phyloP scores from a whole-genome alignment of 2,113 vertebrate genomes.

The Phycodurus eques region DNA sequence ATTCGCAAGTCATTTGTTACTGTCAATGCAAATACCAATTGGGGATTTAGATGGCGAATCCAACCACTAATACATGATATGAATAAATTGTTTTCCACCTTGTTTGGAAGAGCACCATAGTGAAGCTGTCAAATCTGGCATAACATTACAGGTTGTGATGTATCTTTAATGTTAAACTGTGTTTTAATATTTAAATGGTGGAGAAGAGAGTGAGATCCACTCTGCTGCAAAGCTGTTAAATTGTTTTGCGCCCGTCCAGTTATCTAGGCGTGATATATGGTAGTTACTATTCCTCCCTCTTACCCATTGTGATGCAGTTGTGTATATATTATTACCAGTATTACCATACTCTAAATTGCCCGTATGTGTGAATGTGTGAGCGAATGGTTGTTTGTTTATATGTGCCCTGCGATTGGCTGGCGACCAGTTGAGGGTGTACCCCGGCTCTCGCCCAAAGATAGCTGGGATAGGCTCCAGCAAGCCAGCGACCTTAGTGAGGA shows the following conservation, averaged over 20 bases:
- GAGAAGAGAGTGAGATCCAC: not conserved
- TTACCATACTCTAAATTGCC: too few relatives aligned
- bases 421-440: too few relatives aligned
- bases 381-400: too few relatives aligned
- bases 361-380: too few relatives aligned
- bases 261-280: not conserved
- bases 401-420: too few relatives aligned
- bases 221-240: not conserved
- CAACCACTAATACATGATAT: not conserved
- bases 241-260: not conserved
- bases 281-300: not conserved
- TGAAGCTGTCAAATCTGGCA: not conserved
- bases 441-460: too few relatives aligned
- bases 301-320: not conserved
- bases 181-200: not conserved
- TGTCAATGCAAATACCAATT: too few relatives aligned
- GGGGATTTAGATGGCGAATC: too few relatives aligned
- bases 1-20: too few relatives aligned
- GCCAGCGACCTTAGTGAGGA: too few relatives aligned
- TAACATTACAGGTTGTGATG: not conserved
- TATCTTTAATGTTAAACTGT: not conserved
- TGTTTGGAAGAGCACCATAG: not conserved
- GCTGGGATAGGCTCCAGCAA: too few relatives aligned
- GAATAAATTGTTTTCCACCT: not conserved
- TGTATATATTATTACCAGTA: not conserved